phyloP scores from a whole-genome alignment of 1,140 invertebrate genomes.

The Drosophila navojoa region DNA sequence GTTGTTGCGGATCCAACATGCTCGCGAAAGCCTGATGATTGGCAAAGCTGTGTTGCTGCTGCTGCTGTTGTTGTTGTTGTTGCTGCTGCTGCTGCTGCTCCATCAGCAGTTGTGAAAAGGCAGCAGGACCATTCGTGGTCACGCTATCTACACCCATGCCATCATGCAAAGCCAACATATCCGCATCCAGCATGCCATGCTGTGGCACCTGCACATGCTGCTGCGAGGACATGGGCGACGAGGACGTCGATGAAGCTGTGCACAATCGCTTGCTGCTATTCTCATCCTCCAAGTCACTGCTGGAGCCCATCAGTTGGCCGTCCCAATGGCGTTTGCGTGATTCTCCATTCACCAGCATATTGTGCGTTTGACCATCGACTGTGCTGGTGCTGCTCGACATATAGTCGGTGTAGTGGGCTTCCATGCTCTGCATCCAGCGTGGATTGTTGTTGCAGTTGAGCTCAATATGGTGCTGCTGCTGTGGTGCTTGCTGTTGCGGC shows the following conservation, averaged over 20 bases:
- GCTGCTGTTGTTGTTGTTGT: slow-evolving; percentile 52
- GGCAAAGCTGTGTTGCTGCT: slow-evolving; percentile 66
- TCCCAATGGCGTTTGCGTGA: slow-evolving; percentile 78
- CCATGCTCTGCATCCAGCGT: slow-evolving; percentile 82
- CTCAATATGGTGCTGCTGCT: slow-evolving; percentile 76
- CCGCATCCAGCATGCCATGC: slow-evolving; percentile 70
- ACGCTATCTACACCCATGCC: slow-evolving; percentile 56
- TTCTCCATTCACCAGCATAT: slow-evolving; percentile 56
- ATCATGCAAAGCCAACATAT: slow-evolving; percentile 68
- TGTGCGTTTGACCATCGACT: slow-evolving; percentile 44
- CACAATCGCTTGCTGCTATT: slow-evolving; percentile 74
- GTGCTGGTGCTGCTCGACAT: slow-evolving; percentile 50
- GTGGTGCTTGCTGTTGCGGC: slow-evolving; percentile 45
- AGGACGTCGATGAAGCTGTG: slow-evolving; percentile 65
- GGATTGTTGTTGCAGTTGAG: slow-evolving; percentile 77
- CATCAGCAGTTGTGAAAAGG: slow-evolving; percentile 64
- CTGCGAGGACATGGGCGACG: slow-evolving; percentile 70
- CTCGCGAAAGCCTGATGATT: slow-evolving; percentile 60
- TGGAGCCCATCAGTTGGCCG: slow-evolving; percentile 70
- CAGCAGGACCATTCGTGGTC: slow-evolving; percentile 45
- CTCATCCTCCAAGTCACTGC: slow-evolving; percentile 71
- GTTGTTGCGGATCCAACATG: slow-evolving; percentile 58
- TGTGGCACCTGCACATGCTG: slow-evolving; percentile 62
- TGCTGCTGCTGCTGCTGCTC: slow-evolving; percentile 70
- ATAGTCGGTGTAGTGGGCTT: slow-evolving; percentile 75